Percentiles rank a stretch among this genome's conserved stretches.
phyloP scores from a whole-genome alignment of 53 echinoderm and acorn worm genomes.

The Zoroaster sp. region DNA sequence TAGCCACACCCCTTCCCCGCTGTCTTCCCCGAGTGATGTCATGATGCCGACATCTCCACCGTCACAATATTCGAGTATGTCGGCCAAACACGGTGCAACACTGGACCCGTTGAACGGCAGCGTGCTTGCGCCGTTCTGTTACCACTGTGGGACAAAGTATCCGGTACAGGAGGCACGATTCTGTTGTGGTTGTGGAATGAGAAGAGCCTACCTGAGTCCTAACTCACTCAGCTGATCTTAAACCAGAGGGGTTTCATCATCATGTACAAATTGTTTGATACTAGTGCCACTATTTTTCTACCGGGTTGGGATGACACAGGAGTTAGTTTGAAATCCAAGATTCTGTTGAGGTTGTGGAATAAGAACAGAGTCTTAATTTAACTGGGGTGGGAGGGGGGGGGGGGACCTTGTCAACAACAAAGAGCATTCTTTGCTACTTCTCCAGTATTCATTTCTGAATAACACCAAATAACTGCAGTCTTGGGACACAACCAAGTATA shows the following conservation, averaged over 20 bases:
- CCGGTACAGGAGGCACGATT: conserved; percentile 64
- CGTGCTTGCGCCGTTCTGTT: conserved; percentile 70
- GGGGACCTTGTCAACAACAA: too few relatives aligned
- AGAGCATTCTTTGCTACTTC: too few relatives aligned
- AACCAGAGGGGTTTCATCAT: background rate
- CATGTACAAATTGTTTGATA: background rate
- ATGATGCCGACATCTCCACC: background rate
- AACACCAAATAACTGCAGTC: too few relatives aligned
- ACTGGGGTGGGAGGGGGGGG: too few relatives aligned
- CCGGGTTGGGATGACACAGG: too few relatives aligned
- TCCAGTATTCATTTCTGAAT: too few relatives aligned
- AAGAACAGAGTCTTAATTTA: too few relatives aligned
- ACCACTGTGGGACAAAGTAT: conserved; percentile 72
- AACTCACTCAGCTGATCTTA: conserved; percentile 31
- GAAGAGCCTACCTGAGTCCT: conserved; percentile 63
- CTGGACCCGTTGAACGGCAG: conserved; percentile 9
- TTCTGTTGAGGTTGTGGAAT: too few relatives aligned
- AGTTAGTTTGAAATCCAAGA: too few relatives aligned
- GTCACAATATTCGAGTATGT: background rate
- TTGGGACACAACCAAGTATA: too few relatives aligned
- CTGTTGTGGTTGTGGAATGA: conserved; percentile 75
- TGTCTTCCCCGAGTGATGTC: background rate
- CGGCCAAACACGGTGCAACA: conserved; percentile 32
- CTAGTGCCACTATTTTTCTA: background rate
- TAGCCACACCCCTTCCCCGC: conserved; percentile 40